Percentiles rank a stretch among this genome's conserved stretches.
Conservation (phyloP, 2,797 vertebrate genomes). For the Lepidocolaptes lacrymiger region DNA sequence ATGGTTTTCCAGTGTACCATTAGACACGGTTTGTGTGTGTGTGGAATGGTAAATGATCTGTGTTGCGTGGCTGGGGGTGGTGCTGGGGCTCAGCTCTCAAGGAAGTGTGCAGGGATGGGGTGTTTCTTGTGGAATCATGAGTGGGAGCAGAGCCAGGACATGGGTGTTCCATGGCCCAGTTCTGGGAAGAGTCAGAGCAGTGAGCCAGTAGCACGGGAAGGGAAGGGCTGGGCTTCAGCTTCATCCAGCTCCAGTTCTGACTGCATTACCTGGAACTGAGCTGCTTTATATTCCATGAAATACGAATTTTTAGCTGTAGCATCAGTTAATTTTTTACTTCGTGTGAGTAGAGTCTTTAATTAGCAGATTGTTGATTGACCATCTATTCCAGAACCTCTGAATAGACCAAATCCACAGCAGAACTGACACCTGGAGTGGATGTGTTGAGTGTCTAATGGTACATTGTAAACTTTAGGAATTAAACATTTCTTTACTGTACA, state of each 20-base stretch:
- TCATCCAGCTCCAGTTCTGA: conserved; percentile 14
- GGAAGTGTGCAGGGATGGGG: neutral
- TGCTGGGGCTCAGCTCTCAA: neutral
- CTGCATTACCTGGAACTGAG: neutral
- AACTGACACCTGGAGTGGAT: conserved; percentile 47
- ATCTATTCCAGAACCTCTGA: conserved; percentile 45
- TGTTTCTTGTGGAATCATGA: neutral
- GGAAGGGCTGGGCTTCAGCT: neutral
- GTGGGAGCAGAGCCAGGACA: neutral
- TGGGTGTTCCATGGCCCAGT: neutral
- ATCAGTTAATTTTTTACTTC: conserved; percentile 42
- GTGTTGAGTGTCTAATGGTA: conserved; percentile 70
- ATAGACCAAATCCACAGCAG: conserved; percentile 63
- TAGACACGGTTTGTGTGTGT: conserved; percentile 39
- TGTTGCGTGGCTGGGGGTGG: neutral
- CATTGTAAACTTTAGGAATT: conserved; percentile 71
- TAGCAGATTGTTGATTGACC: neutral
- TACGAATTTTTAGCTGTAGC: neutral
- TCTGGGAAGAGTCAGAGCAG: neutral
- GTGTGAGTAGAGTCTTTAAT: neutral
- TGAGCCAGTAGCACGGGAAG: neutral
- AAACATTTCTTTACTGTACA: conserved; percentile 79
- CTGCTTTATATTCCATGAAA: conserved; percentile 28
- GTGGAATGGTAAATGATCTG: neutral
- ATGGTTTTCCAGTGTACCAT: conserved; percentile 76